Base-by-base conservation (phyloP, 2,113 vertebrate species). In the Collichthys lucidus region DNA sequence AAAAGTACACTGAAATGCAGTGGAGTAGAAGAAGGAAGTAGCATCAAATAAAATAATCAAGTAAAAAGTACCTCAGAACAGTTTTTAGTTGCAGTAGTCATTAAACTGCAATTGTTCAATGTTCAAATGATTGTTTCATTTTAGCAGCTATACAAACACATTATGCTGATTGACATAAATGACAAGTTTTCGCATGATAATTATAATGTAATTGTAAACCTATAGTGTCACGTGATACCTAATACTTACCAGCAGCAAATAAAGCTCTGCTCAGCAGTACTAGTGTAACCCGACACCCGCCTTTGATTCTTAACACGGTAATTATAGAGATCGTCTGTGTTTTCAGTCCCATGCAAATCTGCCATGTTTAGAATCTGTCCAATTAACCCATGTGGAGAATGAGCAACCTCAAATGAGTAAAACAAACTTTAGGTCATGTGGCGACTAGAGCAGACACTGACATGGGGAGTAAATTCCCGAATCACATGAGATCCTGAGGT, bases 241-340 rank as follows among this genome's bases (percentile, higher is more conserved):
- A 9, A 74, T 53, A 57, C 14, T 29, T 40, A 20, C 50, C 40
- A 59, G 11, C 24, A 35, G 17, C 35, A 64, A 55, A 56, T 35
- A 68, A 46, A 62, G 14, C 64, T 74, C n/a, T 4, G 17, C 24
- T 53, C 35, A 49, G 47, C 47, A 47, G 56, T 3, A 3, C 42
- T 40, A 29, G 53, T 29, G 66, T 67, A 22, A 63, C 56, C 24
- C 1, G 44, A 61, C 31, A 52, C 35, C 40, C 0, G 11, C 49
- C 46, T 55, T 47, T 75, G 72, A 69, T 35, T n/a, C 57, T 16
- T 64, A 22, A 59, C 26, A n/a, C n/a, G 9, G 7, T 52, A 40
- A 49, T 17, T 64, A 19, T 15, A 49, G 31, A 20, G 49, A 61
- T 19, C 12, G 10, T 40, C 57, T 55, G 53, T 26, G 47, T 69